Conservation (phyloP, 2,888 invertebrate genomes). For the Oconnorella tubifera region DNA sequence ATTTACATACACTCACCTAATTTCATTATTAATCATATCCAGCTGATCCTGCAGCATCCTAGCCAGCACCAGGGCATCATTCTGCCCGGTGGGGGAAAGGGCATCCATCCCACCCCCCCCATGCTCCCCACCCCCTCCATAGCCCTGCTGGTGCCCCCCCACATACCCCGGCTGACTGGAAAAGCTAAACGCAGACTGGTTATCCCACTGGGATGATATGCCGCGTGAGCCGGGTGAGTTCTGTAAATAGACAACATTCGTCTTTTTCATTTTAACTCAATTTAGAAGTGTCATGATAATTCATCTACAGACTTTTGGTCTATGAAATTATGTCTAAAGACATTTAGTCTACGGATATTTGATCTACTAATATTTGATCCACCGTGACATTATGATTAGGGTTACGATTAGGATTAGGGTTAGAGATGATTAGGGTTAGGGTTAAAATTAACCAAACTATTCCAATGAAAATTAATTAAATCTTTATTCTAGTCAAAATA, state of each 20-base stretch:
- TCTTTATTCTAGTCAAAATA: too few relatives aligned
- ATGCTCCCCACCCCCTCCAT: neutral
- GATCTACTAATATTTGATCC: too few relatives aligned
- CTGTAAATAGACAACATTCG: neutral
- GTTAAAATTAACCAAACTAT: too few relatives aligned
- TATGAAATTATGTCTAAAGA: too few relatives aligned
- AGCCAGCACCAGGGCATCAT: conserved; percentile 95
- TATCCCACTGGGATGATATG: neutral
- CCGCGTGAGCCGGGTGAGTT: neutral
- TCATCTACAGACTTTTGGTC: too few relatives aligned
- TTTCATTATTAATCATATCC: conserved; percentile 99
- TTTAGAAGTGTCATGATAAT: too few relatives aligned
- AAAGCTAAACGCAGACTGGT: neutral
- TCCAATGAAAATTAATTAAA: too few relatives aligned
- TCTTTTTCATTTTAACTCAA: too few relatives aligned
- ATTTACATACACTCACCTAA: conserved; percentile 61
- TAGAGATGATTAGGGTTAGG: too few relatives aligned
- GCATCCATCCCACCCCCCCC: conserved; percentile 65
- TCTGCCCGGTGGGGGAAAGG: conserved; percentile 59
- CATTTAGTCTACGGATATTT: too few relatives aligned
- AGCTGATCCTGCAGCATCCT: conserved; percentile 98
- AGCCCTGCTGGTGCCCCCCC: neutral
- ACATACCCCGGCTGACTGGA: neutral
- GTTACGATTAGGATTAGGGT: too few relatives aligned
- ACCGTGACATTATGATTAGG: too few relatives aligned